These are phyloP conservation scores for Cnemophilus loriae DNA, from an alignment of 2,113 vertebrate genomes.

Conservation along the genomic window DNA sequence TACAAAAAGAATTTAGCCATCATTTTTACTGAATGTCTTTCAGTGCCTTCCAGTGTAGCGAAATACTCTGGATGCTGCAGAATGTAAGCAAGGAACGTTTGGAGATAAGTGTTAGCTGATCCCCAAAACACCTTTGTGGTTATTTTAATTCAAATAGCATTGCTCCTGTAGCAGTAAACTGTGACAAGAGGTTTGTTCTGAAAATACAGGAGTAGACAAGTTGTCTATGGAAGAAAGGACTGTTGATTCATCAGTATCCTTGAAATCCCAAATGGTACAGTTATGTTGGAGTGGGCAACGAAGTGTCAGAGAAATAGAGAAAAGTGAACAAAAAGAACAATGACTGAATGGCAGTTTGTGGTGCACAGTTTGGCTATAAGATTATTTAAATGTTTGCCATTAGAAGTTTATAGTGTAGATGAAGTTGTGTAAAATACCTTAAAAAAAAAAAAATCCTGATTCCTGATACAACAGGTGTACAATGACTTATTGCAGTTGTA, in stretches of 20 bases:
- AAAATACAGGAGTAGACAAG: constrained; percentile 45
- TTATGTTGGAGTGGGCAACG: constrained; percentile 5
- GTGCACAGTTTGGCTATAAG: constrained; percentile 44
- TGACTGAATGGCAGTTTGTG: constrained; percentile 16
- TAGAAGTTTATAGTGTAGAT: constrained; percentile 52
- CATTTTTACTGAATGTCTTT: constrained; percentile 8
- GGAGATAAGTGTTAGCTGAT: constrained; percentile 26
- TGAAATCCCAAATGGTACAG: constrained; percentile 22
- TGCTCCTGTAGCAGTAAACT: neutral
- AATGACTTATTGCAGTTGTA: constrained; percentile 83
- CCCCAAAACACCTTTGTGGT: neutral
- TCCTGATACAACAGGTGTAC: constrained; percentile 78
- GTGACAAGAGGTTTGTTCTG: neutral
- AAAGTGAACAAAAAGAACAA: constrained; percentile 29
- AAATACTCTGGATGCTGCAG: constrained; percentile 17
- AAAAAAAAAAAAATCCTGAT: constrained; percentile 68
- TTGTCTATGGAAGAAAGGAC: constrained; percentile 5
- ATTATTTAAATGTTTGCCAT: constrained; percentile 53
- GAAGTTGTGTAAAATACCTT: constrained; percentile 60
- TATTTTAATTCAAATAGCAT: constrained; percentile 29
- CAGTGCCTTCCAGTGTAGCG: neutral
- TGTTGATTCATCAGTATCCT: neutral
- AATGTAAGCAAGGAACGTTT: constrained; percentile 8
- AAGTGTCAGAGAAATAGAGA: constrained; percentile 13
- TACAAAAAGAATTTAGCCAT: constrained; percentile 5